Evolutionary conservation across 1,140 invertebrate genomes (phyloP).

Genomic region (Phymastichus coffea): DNA sequence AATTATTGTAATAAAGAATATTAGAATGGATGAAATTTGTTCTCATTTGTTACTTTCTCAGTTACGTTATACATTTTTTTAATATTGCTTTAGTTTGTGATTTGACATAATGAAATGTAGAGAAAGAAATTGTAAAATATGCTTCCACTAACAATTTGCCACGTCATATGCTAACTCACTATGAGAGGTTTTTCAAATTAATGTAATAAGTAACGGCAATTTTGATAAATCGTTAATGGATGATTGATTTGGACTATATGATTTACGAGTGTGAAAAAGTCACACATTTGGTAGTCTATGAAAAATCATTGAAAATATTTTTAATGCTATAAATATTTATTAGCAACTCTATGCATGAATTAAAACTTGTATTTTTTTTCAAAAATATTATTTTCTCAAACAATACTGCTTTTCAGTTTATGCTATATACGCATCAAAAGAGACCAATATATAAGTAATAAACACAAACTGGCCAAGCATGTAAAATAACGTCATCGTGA

Average conservation of each 20-base stretch:
- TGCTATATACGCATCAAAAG: no score
- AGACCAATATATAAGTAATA: no score
- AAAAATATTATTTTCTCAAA: no score
- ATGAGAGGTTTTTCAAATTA: no score
- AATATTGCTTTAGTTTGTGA: slow-evolving; percentile 27
- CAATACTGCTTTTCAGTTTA: no score
- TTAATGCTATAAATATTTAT: not conserved
- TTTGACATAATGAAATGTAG: not conserved
- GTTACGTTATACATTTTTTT: slow-evolving; percentile 22
- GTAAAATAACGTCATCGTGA: no score
- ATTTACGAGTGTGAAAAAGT: not conserved
- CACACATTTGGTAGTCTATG: not conserved
- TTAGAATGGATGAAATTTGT: not conserved
- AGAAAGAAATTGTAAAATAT: slow-evolving; percentile 1
- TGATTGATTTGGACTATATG: not conserved
- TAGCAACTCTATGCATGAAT: no score
- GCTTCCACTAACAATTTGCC: not conserved
- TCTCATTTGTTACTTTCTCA: not conserved
- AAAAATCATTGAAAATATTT: no score
- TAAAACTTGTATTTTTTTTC: no score
- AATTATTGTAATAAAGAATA: slow-evolving; percentile 5
- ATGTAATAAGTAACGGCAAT: not conserved
- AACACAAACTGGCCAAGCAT: no score
- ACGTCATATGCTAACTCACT: not conserved
- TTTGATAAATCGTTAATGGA: not conserved